Base-by-base conservation (phyloP, 2,797 vertebrate genomes). In the Ceyx erithaca region DNA sequence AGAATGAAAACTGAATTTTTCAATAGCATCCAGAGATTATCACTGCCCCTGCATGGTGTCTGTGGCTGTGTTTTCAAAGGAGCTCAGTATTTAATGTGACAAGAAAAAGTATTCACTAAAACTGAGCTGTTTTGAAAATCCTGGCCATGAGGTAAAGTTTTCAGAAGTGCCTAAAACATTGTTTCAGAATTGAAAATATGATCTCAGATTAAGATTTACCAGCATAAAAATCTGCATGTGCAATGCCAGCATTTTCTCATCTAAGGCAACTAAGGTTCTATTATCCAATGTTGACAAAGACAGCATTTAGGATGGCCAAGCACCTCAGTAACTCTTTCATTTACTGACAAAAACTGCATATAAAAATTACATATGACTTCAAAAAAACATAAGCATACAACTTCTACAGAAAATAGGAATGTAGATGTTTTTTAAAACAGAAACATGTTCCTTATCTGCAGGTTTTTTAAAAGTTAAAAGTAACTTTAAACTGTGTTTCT, bases 1-100 rank as follows among this genome's bases (percentile, higher is more conserved):
- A 49, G 43, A 89, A 91, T 5, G 9, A 81, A 94, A 76, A n/a
- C 11, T 76, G 35, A 79, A 22, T 57, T 93, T 93, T 94, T 57
- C 4, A 43, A 76, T 64, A 70, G 16, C 12, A 43, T 48, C 69
- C 43, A 46, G 12, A 63, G 52, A 12, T 85, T 78, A 90, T 46
- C 21, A 66, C 51, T 68, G 33, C 12, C 79, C 22, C 71, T 93
- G n/a, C 26, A 52, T 9, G 17, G 30, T 49, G 21, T 18, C 23
- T 82, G 7, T 67, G n/a, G 4, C 30, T 2, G 2, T 57, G n/a
- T 75, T 92, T 93, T 85, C 31, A 37, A 43, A 67, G 62, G 4
- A 80, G 10, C 3, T 76, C 22, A 45, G 23, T 33, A 72, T 77
- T 82, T 45, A 66, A 69, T 1, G 0, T 37, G 22, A 85, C 31